phyloP scores from a whole-genome alignment of 2,797 vertebrate species.

The Cynodonichthys magdalenae region DNA sequence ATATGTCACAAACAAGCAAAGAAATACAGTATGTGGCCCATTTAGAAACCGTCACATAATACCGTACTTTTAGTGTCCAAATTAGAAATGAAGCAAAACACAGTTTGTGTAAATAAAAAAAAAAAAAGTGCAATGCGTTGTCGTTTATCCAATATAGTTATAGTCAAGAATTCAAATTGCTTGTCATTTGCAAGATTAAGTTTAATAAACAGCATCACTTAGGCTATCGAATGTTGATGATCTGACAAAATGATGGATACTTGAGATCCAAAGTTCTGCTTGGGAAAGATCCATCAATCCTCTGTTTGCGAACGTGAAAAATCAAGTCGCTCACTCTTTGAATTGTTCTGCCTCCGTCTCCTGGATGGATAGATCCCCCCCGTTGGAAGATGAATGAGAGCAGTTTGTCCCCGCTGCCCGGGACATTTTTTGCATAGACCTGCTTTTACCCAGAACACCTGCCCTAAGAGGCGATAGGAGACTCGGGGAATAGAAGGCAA shows the following conservation, averaged over 20 bases:
- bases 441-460: slow-evolving; percentile 12
- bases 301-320: slow-evolving; percentile 49
- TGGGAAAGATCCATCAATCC: slow-evolving; percentile 47
- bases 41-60: slow-evolving; percentile 38
- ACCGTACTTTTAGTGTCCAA: neutral
- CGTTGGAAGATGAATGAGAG: slow-evolving; percentile 69
- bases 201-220: slow-evolving; percentile 14
- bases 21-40: slow-evolving; percentile 35
- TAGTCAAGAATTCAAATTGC: neutral
- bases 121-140: neutral
- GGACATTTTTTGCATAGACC: slow-evolving; percentile 51
- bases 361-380: slow-evolving; percentile 52
- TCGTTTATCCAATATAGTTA: neutral
- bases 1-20: slow-evolving; percentile 29
- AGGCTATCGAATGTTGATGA: slow-evolving; percentile 31
- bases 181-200: slow-evolving; percentile 10
- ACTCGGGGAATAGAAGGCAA: slow-evolving; percentile 24
- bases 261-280: slow-evolving; percentile 20
- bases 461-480: slow-evolving; percentile 31
- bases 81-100: neutral
- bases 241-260: slow-evolving; percentile 50
- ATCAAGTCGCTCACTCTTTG: slow-evolving; percentile 45
- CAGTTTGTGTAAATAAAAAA: neutral
- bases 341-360: slow-evolving; percentile 36
- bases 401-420: slow-evolving; percentile 60